Evolutionary conservation across 2,113 vertebrate genomes (phyloP).

Genomic region (Otus sunia): DNA sequence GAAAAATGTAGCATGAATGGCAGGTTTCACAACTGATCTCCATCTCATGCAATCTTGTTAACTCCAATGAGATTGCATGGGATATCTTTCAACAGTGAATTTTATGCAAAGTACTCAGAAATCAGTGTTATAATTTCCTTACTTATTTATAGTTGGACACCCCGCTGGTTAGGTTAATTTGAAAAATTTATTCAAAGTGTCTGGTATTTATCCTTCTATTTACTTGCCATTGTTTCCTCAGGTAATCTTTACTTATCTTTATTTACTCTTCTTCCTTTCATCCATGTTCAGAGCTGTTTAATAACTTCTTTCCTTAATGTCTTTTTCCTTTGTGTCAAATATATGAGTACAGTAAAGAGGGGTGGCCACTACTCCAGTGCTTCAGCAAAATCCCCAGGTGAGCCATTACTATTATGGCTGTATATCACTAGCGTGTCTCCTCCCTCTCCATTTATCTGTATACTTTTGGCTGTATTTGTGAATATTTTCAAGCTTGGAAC

Average conservation of each 20-base stretch:
- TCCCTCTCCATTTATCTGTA: conserved; percentile 40
- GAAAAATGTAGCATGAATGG: background rate
- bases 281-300: conserved; percentile 57
- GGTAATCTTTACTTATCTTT: background rate
- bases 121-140: background rate
- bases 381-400: conserved; percentile 93
- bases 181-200: background rate
- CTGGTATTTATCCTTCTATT: background rate
- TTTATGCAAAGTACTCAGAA: background rate
- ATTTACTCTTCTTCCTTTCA: conserved; percentile 18
- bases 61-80: background rate
- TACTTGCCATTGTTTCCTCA: background rate
- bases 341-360: conserved; percentile 85
- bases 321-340: conserved; percentile 71
- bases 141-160: background rate
- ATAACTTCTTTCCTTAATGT: conserved; percentile 76
- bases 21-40: background rate
- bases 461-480: conserved; percentile 54
- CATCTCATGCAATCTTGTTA: background rate
- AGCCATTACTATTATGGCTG: conserved; percentile 74
- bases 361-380: conserved; percentile 84
- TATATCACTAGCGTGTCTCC: conserved; percentile 62
- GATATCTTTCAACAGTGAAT: background rate
- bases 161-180: background rate
- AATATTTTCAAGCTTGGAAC: conserved; percentile 14